Percentiles rank a stretch among this genome's conserved stretches.
These are phyloP conservation scores for Meloidogyne exigua DNA, from an alignment of 1,140 invertebrate species.

Conservation along the genomic window DNA sequence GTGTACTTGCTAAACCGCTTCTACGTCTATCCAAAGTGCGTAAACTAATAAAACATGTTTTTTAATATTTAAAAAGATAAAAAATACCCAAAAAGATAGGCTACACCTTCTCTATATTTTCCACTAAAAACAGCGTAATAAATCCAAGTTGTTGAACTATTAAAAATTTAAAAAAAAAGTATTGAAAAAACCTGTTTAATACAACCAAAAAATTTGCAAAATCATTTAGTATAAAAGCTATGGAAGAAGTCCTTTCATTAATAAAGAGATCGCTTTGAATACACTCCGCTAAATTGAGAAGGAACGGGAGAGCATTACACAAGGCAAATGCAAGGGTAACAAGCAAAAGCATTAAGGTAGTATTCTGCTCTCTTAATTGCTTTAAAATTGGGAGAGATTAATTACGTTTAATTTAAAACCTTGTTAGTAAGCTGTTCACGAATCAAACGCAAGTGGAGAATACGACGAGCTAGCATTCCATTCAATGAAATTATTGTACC, in stretches of 20 bases:
- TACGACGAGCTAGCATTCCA: constrained; percentile 50
- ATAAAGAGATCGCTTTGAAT: constrained; percentile 52
- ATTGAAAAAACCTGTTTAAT: constrained; percentile 26
- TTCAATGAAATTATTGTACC: constrained; percentile 52
- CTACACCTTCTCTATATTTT: constrained; percentile 41
- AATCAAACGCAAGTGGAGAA: constrained; percentile 46
- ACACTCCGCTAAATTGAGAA: constrained; percentile 56
- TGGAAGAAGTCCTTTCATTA: constrained; percentile 44
- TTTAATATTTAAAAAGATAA: not conserved
- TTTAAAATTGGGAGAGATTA: constrained; percentile 32
- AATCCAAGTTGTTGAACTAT: constrained; percentile 43
- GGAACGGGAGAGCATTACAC: constrained; percentile 57
- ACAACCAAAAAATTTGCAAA: constrained; percentile 56
- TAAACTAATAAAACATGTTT: not conserved
- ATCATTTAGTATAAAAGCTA: constrained; percentile 57
- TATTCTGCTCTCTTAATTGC: constrained; percentile 58
- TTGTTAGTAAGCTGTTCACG: constrained; percentile 50
- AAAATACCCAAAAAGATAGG: constrained; percentile 28
- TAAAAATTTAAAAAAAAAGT: not conserved
- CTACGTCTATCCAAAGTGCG: not conserved
- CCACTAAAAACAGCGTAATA: constrained; percentile 43
- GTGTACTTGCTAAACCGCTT: not conserved
- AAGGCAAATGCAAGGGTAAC: constrained; percentile 58
- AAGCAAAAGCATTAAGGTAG: constrained; percentile 56
- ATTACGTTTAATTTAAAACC: constrained; percentile 21